Conservation (phyloP, 1,140 invertebrate species). For the Drosophila elegans region DNA sequence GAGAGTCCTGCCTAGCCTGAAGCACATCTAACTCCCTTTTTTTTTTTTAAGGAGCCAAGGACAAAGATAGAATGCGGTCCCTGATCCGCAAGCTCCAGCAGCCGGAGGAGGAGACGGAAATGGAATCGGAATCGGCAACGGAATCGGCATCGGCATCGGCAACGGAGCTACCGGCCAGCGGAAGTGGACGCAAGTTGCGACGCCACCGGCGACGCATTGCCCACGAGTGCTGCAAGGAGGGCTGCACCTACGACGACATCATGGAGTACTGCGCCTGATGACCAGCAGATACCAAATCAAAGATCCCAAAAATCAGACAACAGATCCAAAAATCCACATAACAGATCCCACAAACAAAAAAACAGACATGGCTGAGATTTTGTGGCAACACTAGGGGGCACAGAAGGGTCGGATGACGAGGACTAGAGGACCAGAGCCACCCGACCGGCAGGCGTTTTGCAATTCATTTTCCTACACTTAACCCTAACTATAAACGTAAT, state of each 20-base stretch:
- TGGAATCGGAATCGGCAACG: slow-evolving; percentile 7
- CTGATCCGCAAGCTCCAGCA: slow-evolving; percentile 8
- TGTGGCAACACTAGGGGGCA: neutral
- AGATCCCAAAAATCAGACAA: neutral
- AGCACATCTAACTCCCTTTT: slow-evolving; percentile 4
- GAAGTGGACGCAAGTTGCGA: slow-evolving; percentile 27
- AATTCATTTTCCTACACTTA: slow-evolving; percentile 67
- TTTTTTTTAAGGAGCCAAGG: neutral
- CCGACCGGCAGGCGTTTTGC: slow-evolving; percentile 33
- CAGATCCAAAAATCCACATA: neutral
- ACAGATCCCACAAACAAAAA: slow-evolving; percentile 1
- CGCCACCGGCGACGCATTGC: slow-evolving; percentile 60
- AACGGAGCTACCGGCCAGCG: neutral
- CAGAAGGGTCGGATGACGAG: slow-evolving; percentile 1
- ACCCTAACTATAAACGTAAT: slow-evolving; percentile 63
- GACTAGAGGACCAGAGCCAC: slow-evolving; percentile 5
- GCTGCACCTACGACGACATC: slow-evolving; percentile 74
- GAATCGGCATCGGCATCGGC: neutral
- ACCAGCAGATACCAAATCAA: neutral
- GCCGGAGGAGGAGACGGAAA: neutral
- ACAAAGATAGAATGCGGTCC: slow-evolving; percentile 14
- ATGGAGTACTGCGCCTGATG: slow-evolving; percentile 53
- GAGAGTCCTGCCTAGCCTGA: no score
- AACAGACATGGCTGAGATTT: slow-evolving; percentile 10
- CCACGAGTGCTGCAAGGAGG: slow-evolving; percentile 61